Evolutionary conservation across 1,140 invertebrate genomes (phyloP).

Genomic region (Tribolium castaneum): DNA sequence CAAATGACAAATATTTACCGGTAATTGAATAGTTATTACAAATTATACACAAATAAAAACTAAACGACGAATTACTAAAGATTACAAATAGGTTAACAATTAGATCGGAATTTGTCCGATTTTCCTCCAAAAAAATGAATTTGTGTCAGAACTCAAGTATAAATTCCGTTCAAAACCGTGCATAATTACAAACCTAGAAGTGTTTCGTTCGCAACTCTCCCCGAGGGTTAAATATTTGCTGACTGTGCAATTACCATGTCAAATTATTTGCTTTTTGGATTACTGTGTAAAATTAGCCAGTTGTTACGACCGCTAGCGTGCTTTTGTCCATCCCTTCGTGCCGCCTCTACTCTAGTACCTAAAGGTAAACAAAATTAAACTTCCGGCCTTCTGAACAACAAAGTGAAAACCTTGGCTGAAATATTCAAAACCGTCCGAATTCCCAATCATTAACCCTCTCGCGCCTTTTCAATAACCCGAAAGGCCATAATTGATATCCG

Average conservation of each 20-base stretch:
- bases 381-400: neutral
- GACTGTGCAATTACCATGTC: neutral
- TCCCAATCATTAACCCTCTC: neutral
- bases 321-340: neutral
- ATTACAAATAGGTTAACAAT: too few species aligned
- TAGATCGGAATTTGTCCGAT: neutral
- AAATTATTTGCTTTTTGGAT: neutral
- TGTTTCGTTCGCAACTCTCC: neutral
- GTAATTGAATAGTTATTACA: too few species aligned
- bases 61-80: too few species aligned
- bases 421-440: neutral
- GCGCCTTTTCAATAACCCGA: constrained; percentile 1
- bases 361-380: neutral
- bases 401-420: too few species aligned
- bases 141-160: neutral
- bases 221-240: neutral
- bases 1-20: too few species aligned
- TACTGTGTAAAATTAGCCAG: neutral
- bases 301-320: neutral
- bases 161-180: neutral
- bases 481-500: constrained; percentile 32
- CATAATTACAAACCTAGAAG: neutral
- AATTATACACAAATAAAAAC: too few species aligned
- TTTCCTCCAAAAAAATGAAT: neutral
- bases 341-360: neutral